Evolutionary conservation across 2,888 invertebrate species (phyloP).

Genomic region (Trissoscelio sp.): DNA sequence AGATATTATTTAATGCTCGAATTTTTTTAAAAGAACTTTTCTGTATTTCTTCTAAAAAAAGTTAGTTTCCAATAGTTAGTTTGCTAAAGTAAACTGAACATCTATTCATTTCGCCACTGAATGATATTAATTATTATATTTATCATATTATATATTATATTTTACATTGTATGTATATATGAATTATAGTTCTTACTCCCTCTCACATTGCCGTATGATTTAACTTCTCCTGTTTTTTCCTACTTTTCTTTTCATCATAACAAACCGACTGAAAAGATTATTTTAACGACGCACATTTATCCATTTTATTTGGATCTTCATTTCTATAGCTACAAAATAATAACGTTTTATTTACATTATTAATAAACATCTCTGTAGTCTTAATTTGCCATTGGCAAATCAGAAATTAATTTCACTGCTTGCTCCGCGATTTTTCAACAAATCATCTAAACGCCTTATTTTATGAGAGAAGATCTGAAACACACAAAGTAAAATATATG

Average conservation of each 20-base stretch:
- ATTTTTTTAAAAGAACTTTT: slow-evolving; percentile 71
- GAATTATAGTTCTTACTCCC: slow-evolving; percentile 49
- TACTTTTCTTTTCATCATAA: slow-evolving; percentile 68
- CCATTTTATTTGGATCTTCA: slow-evolving; percentile 74
- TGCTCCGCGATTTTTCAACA: slow-evolving; percentile 72
- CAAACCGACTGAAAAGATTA: slow-evolving; percentile 68
- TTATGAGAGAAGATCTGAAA: slow-evolving; percentile 82
- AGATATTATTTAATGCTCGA: slow-evolving; percentile 73
- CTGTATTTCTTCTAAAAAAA: slow-evolving; percentile 71
- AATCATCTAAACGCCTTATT: slow-evolving; percentile 74
- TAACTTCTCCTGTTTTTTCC: slow-evolving; percentile 35
- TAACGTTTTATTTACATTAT: slow-evolving; percentile 80
- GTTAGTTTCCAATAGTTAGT: slow-evolving; percentile 79
- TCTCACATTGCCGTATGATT: slow-evolving; percentile 37
- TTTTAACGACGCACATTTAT: slow-evolving; percentile 64
- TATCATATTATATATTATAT: slow-evolving; percentile 78
- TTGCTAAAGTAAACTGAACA: slow-evolving; percentile 77
- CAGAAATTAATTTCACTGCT: slow-evolving; percentile 72
- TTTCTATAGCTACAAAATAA: slow-evolving; percentile 75
- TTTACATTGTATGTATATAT: slow-evolving; percentile 77
- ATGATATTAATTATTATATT: slow-evolving; percentile 72
- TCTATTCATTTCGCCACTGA: slow-evolving; percentile 76
- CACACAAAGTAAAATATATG: too few relatives aligned
- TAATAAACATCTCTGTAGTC: slow-evolving; percentile 76
- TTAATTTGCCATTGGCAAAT: slow-evolving; percentile 75